Evolutionary conservation across 2,113 vertebrate genomes (phyloP), one percentile per base, ranked within the genome.

Genomic region (Canis aureus): DNA sequence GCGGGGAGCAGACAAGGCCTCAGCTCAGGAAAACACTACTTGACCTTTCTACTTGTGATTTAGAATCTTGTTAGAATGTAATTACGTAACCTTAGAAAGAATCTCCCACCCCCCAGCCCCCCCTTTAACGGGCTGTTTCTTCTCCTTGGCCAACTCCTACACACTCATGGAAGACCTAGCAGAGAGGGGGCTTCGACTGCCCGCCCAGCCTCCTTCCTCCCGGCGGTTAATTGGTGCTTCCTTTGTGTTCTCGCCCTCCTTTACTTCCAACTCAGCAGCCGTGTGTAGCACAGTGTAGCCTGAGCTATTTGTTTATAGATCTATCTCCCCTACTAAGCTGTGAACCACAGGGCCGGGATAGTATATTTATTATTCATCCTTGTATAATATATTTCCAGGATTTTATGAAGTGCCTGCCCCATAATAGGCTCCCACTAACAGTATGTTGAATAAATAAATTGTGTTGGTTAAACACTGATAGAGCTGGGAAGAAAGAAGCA

Each of bases 401-500:
- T 94, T 96, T 97, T 43, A 93, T 23, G 20, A 85, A 97, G 29
- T 55, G 32, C 8, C 43, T 78, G 55, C 60, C 51, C n/a, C n/a
- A 1, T 43, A 53, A 89, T 15, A 53, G 55, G 49, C 38, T 89
- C 80, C 51, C 32, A 69, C 38, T 78, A 79, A 88, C 11, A 59
- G 17, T 84, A 35, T 91, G 76, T 60, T 85, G 85, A 94, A 82
- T 89, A 97, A 92, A 94, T 83, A 85, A 51, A 96, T 89, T 88
- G 85, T 91, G 17, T 74, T 97, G 38, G 2, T 91, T 91, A 92
- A 94, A 87, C 69, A 38, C 59, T 95, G 35, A 90, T 81, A 90
- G 0, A 62, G 25, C 84, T 85, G 76, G 59, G 69, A 91, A 51
- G 43, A 51, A 95, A 89, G 59, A 86, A 49, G 83, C 10, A 53